A percentile compares a stretch with the other conserved stretches of the same genome.
Evolutionary conservation across 2,888 invertebrate genomes (phyloP).

Genomic region (Phytoseiulus persimilis): DNA sequence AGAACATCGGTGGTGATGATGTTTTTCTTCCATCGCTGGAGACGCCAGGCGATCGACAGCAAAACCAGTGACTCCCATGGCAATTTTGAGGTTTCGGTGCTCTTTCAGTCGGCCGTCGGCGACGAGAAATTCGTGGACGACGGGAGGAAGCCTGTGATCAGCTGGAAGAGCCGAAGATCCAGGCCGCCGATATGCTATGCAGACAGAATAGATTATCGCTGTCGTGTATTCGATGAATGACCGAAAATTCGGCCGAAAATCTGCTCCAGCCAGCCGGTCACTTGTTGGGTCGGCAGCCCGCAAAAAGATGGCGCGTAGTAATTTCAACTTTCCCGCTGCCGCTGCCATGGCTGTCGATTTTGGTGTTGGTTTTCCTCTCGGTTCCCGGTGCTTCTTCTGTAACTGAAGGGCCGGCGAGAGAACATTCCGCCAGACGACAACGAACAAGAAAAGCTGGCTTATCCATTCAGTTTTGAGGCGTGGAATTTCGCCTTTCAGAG

Average conservation of each 20-base stretch:
- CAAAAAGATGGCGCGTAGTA: background rate
- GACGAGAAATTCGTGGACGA: background rate
- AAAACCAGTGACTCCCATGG: background rate
- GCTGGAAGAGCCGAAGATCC: background rate
- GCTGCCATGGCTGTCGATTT: background rate
- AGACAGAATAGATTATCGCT: background rate
- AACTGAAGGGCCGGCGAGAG: background rate
- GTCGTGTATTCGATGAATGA: slow-evolving; percentile 5
- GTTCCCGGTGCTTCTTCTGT: background rate
- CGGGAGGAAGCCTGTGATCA: background rate
- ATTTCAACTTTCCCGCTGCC: background rate
- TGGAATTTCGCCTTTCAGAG: background rate
- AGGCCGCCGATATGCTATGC: slow-evolving; percentile 5
- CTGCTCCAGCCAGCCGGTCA: background rate
- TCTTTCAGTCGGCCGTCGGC: background rate
- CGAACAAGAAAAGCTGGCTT: background rate
- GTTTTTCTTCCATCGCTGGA: too few relatives aligned
- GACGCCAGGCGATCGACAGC: background rate
- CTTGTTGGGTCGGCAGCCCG: background rate
- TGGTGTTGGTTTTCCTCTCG: background rate
- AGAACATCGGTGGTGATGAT: too few relatives aligned
- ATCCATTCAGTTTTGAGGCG: slow-evolving; percentile 5
- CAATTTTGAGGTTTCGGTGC: background rate
- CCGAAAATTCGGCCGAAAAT: slow-evolving; percentile 5
- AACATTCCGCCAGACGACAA: background rate